Evolutionary conservation across 1,140 invertebrate genomes (phyloP).

Genomic region (Penaeus vannamei): DNA sequence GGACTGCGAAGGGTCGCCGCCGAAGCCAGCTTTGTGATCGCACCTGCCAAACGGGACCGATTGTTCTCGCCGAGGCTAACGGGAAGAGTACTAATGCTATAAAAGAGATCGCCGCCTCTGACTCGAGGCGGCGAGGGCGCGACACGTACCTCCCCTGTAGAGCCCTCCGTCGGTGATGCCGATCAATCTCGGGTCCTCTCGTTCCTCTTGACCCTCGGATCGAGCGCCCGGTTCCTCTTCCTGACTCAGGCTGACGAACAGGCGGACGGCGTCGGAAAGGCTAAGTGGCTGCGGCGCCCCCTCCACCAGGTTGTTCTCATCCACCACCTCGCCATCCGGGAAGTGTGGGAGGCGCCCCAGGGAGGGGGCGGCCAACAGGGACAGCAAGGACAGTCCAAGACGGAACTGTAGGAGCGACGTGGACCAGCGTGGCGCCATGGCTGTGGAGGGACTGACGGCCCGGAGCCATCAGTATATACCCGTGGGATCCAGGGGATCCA

Average conservation of each 20-base stretch:
- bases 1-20: no score
- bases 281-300: slow-evolving; percentile 39
- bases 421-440: slow-evolving; percentile 36
- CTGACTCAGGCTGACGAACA: slow-evolving; percentile 42
- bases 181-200: slow-evolving; percentile 44
- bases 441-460: slow-evolving; percentile 32
- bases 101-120: no score
- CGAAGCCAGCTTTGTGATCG: no score
- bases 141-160: slow-evolving; percentile 56
- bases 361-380: slow-evolving; percentile 34
- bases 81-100: no score
- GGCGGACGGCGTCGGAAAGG: slow-evolving; percentile 29
- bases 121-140: neutral
- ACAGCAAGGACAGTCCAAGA: slow-evolving; percentile 34
- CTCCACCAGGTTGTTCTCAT: slow-evolving; percentile 57
- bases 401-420: slow-evolving; percentile 38
- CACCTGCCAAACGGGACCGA: no score
- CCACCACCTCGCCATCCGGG: slow-evolving; percentile 43
- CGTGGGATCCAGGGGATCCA: slow-evolving; percentile 61
- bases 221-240: neutral
- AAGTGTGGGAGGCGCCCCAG: slow-evolving; percentile 46
- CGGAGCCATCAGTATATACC: slow-evolving; percentile 59
- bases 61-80: no score
- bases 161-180: slow-evolving; percentile 57
- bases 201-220: slow-evolving; percentile 24